Evolutionary conservation across 2,888 invertebrate species (phyloP), one percentile per base, ranked within the genome.

Genomic region (Crocallis elinguaria): DNA sequence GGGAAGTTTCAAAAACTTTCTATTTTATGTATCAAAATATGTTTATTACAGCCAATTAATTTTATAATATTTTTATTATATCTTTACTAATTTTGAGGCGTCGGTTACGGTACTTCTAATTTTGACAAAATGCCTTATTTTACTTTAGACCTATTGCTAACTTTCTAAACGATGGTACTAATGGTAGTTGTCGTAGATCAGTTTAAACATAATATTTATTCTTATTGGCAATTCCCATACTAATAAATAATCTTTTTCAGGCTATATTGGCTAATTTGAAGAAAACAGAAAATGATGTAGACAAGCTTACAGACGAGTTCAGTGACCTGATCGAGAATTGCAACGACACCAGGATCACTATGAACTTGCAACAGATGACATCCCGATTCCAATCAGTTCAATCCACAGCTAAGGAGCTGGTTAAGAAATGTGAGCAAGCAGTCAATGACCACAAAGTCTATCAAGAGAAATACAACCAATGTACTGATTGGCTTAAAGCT

Each of bases 401-500:
- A 81, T 94, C 95, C 0, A 97, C 98, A 0, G 95, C 97, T 1
- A 97, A 96, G 86, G 98, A 98, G 84, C 94, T 98, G 21, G 94
- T 97, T 0, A 97, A 97, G 81, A 98, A 98, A 86, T 98, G 97
- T 73, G 97, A 98, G 71, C 96, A 97, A 88, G 95, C 97, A 4
- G 95, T 96, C 0, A 92, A 93, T 45, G 97, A 97, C 73, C 97
- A 98, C 67, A 94, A 94, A 57, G 91, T 93, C 0, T 98, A 95
- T 74, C 94, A 95, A 70, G 96, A 96, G 0, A 97, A 97, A 67
- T 97, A 97, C 73, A 95, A 95, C 49, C 95, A 96, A 73, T 97
- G 96, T 68, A 93, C 94, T 0, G 95, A 96, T 66, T 97, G 96
- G 95, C 89, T 98, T 19, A 93, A 95, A 49, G 92, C 94, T 32